Evolutionary conservation across 2,888 invertebrate species (phyloP).

Genomic region (Acanthosepion esculentum): DNA sequence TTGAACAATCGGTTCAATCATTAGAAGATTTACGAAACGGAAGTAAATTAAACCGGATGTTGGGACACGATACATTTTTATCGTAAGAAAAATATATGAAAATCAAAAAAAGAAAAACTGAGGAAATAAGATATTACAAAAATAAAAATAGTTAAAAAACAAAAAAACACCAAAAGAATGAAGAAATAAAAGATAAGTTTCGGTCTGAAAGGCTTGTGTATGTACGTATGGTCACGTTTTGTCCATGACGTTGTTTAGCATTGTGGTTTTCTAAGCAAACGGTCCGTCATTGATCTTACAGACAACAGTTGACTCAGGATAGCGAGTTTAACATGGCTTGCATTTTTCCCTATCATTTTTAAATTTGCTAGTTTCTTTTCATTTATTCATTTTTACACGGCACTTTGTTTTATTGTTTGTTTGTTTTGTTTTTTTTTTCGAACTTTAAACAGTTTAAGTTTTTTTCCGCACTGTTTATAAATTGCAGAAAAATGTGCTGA

Average conservation of each 20-base stretch:
- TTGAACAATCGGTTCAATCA: background rate
- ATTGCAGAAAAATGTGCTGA: background rate
- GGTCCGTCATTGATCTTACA: background rate
- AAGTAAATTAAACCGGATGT: background rate
- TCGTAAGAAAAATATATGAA: no score
- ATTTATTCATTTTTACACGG: background rate
- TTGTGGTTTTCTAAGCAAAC: conserved; percentile 6
- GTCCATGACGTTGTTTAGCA: background rate
- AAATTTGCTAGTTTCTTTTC: background rate
- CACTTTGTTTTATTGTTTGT: background rate
- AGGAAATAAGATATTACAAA: background rate
- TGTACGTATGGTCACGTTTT: background rate
- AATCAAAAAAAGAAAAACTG: background rate
- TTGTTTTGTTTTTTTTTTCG: background rate
- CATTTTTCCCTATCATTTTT: background rate
- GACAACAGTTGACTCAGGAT: background rate
- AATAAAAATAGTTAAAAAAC: background rate
- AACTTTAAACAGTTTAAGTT: background rate
- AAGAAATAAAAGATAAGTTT: background rate
- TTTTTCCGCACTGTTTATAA: background rate
- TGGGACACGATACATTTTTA: no score
- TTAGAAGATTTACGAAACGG: background rate
- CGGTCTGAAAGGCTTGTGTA: background rate
- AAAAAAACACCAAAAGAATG: background rate
- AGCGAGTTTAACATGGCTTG: background rate